These are phyloP conservation scores for Eurytoma adleriae DNA, from an alignment of 2,888 invertebrate genomes.

Conservation along the genomic window DNA sequence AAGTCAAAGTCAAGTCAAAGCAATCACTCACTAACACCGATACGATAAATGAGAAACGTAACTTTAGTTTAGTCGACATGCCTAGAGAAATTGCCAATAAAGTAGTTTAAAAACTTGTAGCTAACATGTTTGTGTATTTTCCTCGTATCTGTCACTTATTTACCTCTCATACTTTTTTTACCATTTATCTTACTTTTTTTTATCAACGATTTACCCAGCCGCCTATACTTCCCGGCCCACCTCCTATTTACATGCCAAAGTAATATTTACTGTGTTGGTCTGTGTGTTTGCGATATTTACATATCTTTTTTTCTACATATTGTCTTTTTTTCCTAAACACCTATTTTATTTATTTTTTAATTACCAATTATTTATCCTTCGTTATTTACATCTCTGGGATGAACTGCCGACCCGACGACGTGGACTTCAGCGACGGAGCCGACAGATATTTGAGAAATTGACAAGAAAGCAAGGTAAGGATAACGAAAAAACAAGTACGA, in stretches of 20 bases:
- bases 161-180: slow-evolving; percentile 56
- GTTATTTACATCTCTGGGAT: slow-evolving; percentile 46
- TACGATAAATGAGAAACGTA: slow-evolving; percentile 68
- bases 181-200: slow-evolving; percentile 49
- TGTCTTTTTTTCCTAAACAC: slow-evolving; percentile 30
- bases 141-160: slow-evolving; percentile 69
- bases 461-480: slow-evolving; percentile 50
- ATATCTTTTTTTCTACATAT: slow-evolving; percentile 56
- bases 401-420: slow-evolving; percentile 10
- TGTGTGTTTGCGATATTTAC: slow-evolving; percentile 61
- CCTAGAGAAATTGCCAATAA: slow-evolving; percentile 76
- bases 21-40: slow-evolving; percentile 68
- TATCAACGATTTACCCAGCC: slow-evolving; percentile 50
- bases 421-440: slow-evolving; percentile 15
- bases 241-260: slow-evolving; percentile 65
- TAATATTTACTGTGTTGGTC: slow-evolving; percentile 64
- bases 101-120: slow-evolving; percentile 76
- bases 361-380: slow-evolving; percentile 27
- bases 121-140: slow-evolving; percentile 76
- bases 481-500: slow-evolving; percentile 36
- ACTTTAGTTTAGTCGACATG: slow-evolving; percentile 74
- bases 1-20: slow-evolving; percentile 61
- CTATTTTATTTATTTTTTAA: slow-evolving; percentile 42
- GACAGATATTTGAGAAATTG: not conserved
- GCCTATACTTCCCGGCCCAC: slow-evolving; percentile 54